phyloP scores from a whole-genome alignment of 2,888 invertebrate species.

The Erannis defoliaria region DNA sequence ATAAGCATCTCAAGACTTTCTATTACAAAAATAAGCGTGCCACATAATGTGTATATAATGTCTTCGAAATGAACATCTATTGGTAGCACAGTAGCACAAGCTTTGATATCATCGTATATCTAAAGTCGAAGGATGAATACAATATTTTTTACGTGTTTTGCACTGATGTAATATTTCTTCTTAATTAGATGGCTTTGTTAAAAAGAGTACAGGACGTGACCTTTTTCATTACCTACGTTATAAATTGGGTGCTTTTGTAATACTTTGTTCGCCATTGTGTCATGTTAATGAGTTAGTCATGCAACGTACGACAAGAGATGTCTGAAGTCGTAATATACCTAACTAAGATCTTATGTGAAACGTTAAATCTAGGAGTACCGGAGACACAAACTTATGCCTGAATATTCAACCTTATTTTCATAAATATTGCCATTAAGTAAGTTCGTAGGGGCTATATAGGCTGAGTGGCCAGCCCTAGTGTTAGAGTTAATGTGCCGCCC shows the following conservation, averaged over 20 bases:
- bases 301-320: constrained; percentile 4
- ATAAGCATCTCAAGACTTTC: too few relatives aligned
- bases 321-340: constrained; percentile 19
- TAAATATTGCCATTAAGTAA: not conserved
- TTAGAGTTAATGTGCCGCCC: too few relatives aligned
- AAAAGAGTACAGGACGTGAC: constrained; percentile 23
- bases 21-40: too few relatives aligned
- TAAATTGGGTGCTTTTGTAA: constrained; percentile 29
- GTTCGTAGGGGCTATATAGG: too few relatives aligned
- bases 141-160: constrained; percentile 18
- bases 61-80: constrained; percentile 20
- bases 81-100: not conserved
- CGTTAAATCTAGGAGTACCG: not conserved
- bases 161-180: not conserved
- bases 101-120: not conserved
- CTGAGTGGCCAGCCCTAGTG: too few relatives aligned
- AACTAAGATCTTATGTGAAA: not conserved
- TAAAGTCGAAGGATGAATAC: constrained; percentile 1
- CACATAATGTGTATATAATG: too few relatives aligned
- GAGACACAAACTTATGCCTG: not conserved
- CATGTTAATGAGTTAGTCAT: constrained; percentile 29
- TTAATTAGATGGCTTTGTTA: constrained; percentile 19
- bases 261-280: constrained; percentile 27
- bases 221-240: constrained; percentile 30
- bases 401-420: not conserved